These are phyloP conservation scores for Agrotis puta DNA, from an alignment of 2,888 invertebrate species.

Conservation along the genomic window DNA sequence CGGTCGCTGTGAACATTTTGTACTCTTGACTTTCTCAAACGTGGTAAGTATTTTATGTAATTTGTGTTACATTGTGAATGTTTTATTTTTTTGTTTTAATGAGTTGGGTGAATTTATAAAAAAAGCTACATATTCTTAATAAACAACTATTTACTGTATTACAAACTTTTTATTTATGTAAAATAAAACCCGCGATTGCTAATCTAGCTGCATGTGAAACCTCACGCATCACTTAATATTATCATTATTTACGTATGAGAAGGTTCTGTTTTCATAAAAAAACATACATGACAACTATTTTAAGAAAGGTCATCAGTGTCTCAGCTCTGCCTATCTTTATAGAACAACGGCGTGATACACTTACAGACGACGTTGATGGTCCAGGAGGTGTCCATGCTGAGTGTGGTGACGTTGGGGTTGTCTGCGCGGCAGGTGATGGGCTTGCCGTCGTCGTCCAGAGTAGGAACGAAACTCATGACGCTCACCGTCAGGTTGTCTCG, in stretches of 20 bases:
- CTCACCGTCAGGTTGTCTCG: slow-evolving; percentile 96
- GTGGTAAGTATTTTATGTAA: neutral
- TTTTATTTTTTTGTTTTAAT: neutral
- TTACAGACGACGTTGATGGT: slow-evolving; percentile 97
- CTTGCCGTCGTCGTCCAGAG: slow-evolving; percentile 97
- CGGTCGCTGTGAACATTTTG: slow-evolving; percentile 16
- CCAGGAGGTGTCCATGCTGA: slow-evolving; percentile 96
- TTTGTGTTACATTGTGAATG: neutral
- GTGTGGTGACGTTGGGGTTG: slow-evolving; percentile 97
- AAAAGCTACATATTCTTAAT: neutral
- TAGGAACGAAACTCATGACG: slow-evolving; percentile 96
- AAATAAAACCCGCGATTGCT: neutral
- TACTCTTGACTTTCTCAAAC: neutral
- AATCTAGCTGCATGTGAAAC: slow-evolving; percentile 8
- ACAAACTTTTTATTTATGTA: neutral
- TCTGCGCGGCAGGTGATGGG: slow-evolving; percentile 97
- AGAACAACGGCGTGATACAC: slow-evolving; percentile 71
- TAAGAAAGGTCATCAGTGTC: too few relatives aligned
- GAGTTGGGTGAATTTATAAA: neutral
- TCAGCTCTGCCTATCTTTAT: neutral
- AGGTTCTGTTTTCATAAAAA: neutral
- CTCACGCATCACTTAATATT: neutral
- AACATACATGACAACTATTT: neutral
- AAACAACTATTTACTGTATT: neutral
- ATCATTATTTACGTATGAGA: slow-evolving; percentile 54